A percentile compares a stretch with the other conserved stretches of the same genome.
Conservation (phyloP, 2,888 invertebrate species). For the Dexiosoma caninum region DNA sequence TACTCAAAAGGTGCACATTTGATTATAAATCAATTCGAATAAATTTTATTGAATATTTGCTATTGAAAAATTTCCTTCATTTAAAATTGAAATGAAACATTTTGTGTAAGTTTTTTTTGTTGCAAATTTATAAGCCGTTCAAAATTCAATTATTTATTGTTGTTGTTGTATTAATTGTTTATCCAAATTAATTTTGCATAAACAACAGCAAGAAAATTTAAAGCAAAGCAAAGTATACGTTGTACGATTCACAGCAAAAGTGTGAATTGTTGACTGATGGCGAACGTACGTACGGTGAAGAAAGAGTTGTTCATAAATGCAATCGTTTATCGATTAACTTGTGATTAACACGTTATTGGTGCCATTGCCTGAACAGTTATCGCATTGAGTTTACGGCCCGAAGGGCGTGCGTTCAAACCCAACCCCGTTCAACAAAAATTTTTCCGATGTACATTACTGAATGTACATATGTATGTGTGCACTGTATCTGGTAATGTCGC, state of each 20-base stretch:
- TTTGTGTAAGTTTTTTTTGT: too few relatives aligned
- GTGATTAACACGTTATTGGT: too few relatives aligned
- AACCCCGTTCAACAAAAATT: too few relatives aligned
- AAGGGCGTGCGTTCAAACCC: too few relatives aligned
- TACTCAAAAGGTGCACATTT: background rate
- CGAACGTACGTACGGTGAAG: background rate
- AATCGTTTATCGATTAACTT: background rate
- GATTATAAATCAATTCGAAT: background rate
- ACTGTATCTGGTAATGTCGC: too few relatives aligned
- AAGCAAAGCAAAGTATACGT: background rate
- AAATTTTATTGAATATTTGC: background rate
- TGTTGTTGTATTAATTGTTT: background rate
- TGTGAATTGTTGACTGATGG: background rate
- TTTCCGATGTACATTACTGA: too few relatives aligned
- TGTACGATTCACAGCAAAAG: background rate
- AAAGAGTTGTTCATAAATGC: background rate
- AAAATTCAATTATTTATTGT: background rate
- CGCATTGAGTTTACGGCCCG: too few relatives aligned
- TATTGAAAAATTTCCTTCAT: background rate
- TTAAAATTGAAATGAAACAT: background rate
- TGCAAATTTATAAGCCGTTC: background rate
- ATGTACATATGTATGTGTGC: too few relatives aligned
- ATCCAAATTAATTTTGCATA: background rate
- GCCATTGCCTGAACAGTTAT: too few relatives aligned
- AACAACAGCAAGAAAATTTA: background rate